Percentiles rank a stretch among this genome's conserved stretches.
Conservation (phyloP, 2,888 invertebrate genomes). For the Apotomis turbidana region DNA sequence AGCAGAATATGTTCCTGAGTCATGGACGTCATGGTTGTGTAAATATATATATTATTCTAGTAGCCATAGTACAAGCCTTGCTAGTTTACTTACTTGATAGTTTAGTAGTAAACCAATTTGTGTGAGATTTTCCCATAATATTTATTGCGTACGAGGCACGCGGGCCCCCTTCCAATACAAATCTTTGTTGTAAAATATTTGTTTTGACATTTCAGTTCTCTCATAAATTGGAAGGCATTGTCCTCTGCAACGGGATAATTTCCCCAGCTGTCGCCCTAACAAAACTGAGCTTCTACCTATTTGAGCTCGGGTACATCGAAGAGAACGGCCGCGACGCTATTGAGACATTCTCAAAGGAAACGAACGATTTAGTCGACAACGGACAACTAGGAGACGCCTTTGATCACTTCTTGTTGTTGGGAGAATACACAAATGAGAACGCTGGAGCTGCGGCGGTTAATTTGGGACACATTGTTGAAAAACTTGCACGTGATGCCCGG, state of each 20-base stretch:
- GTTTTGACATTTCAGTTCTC: conserved; percentile 60
- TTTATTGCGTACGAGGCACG: too few species aligned
- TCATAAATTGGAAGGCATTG: conserved; percentile 89
- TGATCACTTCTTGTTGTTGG: conserved; percentile 84
- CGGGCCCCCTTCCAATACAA: too few species aligned
- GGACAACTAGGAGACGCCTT: conserved; percentile 85
- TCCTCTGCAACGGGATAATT: conserved; percentile 93
- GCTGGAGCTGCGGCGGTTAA: conserved; percentile 89
- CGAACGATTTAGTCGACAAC: conserved; percentile 75
- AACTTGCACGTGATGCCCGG: conserved; percentile 52
- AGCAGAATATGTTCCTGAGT: too few species aligned
- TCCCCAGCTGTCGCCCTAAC: conserved; percentile 84
- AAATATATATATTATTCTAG: too few species aligned
- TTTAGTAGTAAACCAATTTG: too few species aligned
- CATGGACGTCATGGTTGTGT: too few species aligned
- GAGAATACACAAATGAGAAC: conserved; percentile 80
- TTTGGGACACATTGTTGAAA: conserved; percentile 73
- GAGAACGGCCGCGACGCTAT: conserved; percentile 83
- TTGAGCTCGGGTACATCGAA: conserved; percentile 87
- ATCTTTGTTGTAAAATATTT: background rate
- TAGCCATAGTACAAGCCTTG: too few species aligned
- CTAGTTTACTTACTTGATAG: too few species aligned
- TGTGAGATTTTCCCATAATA: too few species aligned
- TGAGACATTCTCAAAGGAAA: conserved; percentile 78
- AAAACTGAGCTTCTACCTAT: conserved; percentile 73